Base-by-base conservation (phyloP, 2,888 invertebrate genomes). In the Macaria notata region DNA sequence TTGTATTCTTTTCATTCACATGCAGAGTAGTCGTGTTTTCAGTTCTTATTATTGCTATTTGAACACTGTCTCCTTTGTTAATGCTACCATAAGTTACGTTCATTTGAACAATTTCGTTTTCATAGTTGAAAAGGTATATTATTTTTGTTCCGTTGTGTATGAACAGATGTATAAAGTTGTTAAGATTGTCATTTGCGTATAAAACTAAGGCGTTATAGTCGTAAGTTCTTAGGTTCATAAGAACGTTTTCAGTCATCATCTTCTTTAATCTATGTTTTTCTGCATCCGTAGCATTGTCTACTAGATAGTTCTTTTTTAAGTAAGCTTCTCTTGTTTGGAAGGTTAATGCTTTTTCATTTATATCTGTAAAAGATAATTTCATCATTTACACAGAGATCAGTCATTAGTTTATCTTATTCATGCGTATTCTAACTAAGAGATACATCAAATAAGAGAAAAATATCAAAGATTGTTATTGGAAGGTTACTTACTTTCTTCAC, bases 151-250 rank as follows among this genome's bases (percentile, higher is more conserved):
- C 95, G 61, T 95, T 95, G 64, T 95, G 94, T 61, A 98, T 94
- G 82, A 96, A 97, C 33, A 98, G 86, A 82, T 98, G 98, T 50
- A 98, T 95, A 81, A 98, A 98, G 83, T 98, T 98, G 79, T 98
- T 98, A 59, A 97, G 91, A 81, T 98, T 96, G 82, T 98, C 98
- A 77, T 98, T 97, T 38, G 97, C 97, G 76, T 98, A 98, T 5
- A 98, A 88, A 19, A 98, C 94, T 69, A 98, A 84, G 0, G 97
- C 95, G 66, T 95, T 94, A 42, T 93, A 92, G 71, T 96, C 96
- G 77, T 97, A 97, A 0, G 98, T 98, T 69, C 98, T 93, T 60
- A 98, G 91, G 84, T 98, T 98, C 78, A 98, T 94, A n/a, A 98
- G 92, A 55, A 98, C 94, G 71, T 95, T 95, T 79, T 96, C 94